Evolutionary conservation across 2,888 invertebrate genomes (phyloP), one percentile per base, ranked within the genome.

Genomic region (Erynnis tages): DNA sequence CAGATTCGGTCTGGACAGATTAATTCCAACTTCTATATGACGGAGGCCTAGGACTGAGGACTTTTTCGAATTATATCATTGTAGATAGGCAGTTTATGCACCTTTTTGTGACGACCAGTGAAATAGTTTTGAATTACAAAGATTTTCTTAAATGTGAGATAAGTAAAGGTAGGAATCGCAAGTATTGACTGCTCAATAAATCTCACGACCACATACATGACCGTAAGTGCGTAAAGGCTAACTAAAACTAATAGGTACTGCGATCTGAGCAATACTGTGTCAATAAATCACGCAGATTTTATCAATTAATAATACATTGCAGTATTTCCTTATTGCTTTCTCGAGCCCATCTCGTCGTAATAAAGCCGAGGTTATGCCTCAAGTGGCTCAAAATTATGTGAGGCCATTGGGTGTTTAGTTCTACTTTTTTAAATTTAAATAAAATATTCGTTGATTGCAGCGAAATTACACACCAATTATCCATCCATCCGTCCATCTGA

Each of bases 241-340:
- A 49, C 32, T 16, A 14, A 5, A 27, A 14, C 32, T 44, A 21
- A 32, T 10, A 21, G 4, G 4, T 21, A 34, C 30, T 21, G 40
- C 17, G 25, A 34, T 40, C 32, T 34, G 23, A 17, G 41, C 29
- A 38, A 30, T 13, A 37, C 37, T 54, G 40, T 19, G 35, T 17
- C 40, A 56, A 67, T 69, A 65, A 62, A 62, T 48, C 38, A 48
- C 13, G 23, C 14, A 48, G 23, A 30, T 48, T 29, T 40, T 21
- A 30, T 48, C 40, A 60, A 67, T 70, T 67, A 61, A 58, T 70
- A 62, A 60, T 56, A 50, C 56, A 52, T 40, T 41, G 53, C 46
- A 37, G 25, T 34, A 32, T 56, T 54, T 61, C 59, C 59, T 57
- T 63, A 48, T 54, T 54, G 55, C 60, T 63, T 61, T 58, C 59